These are phyloP conservation scores for Tetramorium bicarinatum DNA, from an alignment of 2,888 invertebrate genomes.

Conservation along the genomic window DNA sequence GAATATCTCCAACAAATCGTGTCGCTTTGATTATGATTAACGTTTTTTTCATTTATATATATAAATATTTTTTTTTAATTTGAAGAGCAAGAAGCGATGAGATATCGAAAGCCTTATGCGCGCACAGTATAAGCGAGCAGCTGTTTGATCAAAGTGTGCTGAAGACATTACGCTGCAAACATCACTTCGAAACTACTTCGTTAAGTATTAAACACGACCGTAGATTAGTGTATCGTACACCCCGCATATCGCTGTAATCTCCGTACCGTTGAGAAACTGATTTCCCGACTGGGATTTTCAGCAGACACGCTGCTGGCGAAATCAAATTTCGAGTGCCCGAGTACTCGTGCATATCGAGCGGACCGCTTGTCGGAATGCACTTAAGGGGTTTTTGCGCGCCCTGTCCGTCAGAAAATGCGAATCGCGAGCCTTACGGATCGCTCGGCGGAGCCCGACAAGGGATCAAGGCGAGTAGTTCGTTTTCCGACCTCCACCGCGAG, in stretches of 20 bases:
- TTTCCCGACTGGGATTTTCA: conserved; percentile 11
- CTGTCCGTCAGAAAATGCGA: conserved; percentile 44
- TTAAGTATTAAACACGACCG: conserved; percentile 52
- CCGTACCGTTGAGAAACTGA: conserved; percentile 42
- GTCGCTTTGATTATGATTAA: background rate
- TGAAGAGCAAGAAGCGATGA: background rate
- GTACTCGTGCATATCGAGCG: conserved; percentile 29
- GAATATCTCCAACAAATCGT: background rate
- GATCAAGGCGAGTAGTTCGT: conserved; percentile 58
- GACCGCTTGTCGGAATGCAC: conserved; percentile 32
- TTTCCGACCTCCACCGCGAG: conserved; percentile 49
- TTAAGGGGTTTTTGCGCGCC: conserved; percentile 39
- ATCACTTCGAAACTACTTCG: conserved; percentile 37
- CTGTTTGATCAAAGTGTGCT: conserved; percentile 39
- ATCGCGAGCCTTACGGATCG: conserved; percentile 60
- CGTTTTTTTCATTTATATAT: background rate
- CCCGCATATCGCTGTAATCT: conserved; percentile 39
- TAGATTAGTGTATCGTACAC: conserved; percentile 45
- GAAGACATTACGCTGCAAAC: conserved; percentile 41
- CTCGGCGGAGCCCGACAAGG: conserved; percentile 43
- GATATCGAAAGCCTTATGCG: background rate
- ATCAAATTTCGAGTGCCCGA: background rate
- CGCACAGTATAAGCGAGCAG: conserved; percentile 32
- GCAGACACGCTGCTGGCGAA: background rate
- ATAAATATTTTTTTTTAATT: background rate